These are phyloP conservation scores for Tetranychus truncatus DNA, from an alignment of 2,888 invertebrate species.

Conservation along the genomic window DNA sequence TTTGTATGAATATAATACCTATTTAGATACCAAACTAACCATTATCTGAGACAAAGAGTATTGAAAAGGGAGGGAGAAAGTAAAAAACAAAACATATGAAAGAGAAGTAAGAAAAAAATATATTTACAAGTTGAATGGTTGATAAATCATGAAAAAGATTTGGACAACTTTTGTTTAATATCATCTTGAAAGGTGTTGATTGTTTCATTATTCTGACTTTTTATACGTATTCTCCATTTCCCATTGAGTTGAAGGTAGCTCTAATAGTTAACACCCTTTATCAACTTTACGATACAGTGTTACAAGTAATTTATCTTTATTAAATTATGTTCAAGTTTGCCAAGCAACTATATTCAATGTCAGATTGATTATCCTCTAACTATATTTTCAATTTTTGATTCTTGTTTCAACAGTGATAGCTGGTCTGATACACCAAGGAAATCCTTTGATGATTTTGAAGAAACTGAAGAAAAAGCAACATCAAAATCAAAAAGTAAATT, in stretches of 20 bases:
- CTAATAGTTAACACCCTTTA: neutral
- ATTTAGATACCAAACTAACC: neutral
- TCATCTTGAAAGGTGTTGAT: neutral
- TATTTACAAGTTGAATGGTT: neutral
- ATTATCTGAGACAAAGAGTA: neutral
- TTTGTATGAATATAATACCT: neutral
- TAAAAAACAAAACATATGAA: neutral
- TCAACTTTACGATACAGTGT: neutral
- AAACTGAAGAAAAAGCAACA: neutral
- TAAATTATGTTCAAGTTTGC: neutral
- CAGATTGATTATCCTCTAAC: neutral
- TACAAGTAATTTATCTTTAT: neutral
- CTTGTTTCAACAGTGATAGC: conserved; percentile 9
- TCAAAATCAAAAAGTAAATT: neutral
- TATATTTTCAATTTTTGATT: neutral
- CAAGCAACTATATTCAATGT: neutral
- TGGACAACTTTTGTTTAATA: neutral
- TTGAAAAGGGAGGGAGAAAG: neutral
- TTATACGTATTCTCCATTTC: neutral
- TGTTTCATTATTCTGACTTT: neutral
- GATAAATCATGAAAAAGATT: neutral
- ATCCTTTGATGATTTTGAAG: neutral
- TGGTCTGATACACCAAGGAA: conserved; percentile 1
- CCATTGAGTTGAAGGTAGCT: neutral
- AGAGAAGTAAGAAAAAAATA: neutral